Evolutionary conservation across 1,140 invertebrate genomes (phyloP), one percentile per base, ranked within the genome.

Genomic region (Orius insidiosus): DNA sequence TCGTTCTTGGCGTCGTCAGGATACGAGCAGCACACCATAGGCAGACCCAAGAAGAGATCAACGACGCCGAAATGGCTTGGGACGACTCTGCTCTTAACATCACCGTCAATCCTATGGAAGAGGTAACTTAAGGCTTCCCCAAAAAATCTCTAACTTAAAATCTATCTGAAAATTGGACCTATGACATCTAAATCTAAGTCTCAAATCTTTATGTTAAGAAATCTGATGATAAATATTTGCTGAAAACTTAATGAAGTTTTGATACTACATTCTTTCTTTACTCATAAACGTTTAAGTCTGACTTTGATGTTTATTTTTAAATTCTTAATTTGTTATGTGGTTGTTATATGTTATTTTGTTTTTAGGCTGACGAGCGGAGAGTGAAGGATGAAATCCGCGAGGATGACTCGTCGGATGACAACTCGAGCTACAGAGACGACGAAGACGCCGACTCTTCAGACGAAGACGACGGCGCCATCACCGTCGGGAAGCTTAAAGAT

Each of bases 31-130:
- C 73, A 14, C 74, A 78, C 53, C 65, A 71, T 31, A 63, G 70
- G 41, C 38, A 41, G 9, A 52, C 56, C 13, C 61, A 66, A 35
- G 71, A 75, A 49, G 68, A 72, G 24, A 62, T 68, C 16, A 62
- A 63, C 41, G 85, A 90, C 56, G 71, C 75, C 7, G 88, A 94
- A 65, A 92, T 97, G 84, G 87, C 89, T 37, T 96, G 92, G 92
- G 92, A 96, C 64, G 90, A 97, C 65, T 88, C 86, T 3, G 89
- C 88, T 8, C 74, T 97, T 30, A 95, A 88, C 54, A 96, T 97
- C 59, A 97, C 88, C 32, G 89, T 96, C 49, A 97, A 97, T 64
- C 92, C 93, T 2, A 90, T 97, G 83, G 90, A 96, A 63, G 76
- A 77, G 60, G 60, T 33, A 14, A 13, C n/a, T n/a, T n/a, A n/a